Evolutionary conservation across 2,888 invertebrate genomes (phyloP).

Genomic region (Drosophila meridiana): DNA sequence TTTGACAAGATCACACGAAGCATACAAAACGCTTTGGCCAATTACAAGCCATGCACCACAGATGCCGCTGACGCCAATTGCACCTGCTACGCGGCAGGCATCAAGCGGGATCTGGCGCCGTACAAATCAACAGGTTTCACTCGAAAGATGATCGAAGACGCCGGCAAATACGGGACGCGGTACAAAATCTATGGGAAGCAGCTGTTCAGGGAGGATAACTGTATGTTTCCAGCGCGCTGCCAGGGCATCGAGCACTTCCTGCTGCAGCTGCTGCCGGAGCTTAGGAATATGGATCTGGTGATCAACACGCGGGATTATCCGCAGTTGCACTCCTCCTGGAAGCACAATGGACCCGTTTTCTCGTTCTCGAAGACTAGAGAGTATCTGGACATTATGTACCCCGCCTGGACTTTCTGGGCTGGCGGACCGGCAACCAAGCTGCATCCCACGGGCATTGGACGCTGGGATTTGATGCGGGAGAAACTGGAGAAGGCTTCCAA

Average conservation of each 20-base stretch:
- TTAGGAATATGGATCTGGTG: constrained; percentile 94
- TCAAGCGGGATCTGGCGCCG: constrained; percentile 89
- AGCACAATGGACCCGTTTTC: constrained; percentile 89
- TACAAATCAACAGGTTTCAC: constrained; percentile 90
- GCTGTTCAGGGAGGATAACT: constrained; percentile 92
- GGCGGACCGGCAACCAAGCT: constrained; percentile 98
- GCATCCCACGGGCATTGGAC: constrained; percentile 96
- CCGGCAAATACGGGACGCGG: constrained; percentile 88
- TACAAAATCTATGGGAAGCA: constrained; percentile 94
- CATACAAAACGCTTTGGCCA: constrained; percentile 86
- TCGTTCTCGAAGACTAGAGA: constrained; percentile 96
- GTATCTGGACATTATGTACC: constrained; percentile 96
- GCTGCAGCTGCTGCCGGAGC: constrained; percentile 87
- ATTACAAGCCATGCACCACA: constrained; percentile 87
- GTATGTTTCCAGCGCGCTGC: constrained; percentile 97
- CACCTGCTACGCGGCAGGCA: constrained; percentile 88
- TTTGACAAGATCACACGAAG: constrained; percentile 81
- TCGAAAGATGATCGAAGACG: constrained; percentile 87
- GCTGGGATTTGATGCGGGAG: constrained; percentile 94
- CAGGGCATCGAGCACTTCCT: constrained; percentile 96
- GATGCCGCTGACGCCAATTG: constrained; percentile 86
- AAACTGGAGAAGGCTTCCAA: constrained; percentile 89
- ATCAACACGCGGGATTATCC: constrained; percentile 98
- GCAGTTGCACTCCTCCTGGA: constrained; percentile 86
- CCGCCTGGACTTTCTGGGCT: constrained; percentile 99